Base-by-base conservation (phyloP, 2,888 invertebrate species). In the Biston stratarius region DNA sequence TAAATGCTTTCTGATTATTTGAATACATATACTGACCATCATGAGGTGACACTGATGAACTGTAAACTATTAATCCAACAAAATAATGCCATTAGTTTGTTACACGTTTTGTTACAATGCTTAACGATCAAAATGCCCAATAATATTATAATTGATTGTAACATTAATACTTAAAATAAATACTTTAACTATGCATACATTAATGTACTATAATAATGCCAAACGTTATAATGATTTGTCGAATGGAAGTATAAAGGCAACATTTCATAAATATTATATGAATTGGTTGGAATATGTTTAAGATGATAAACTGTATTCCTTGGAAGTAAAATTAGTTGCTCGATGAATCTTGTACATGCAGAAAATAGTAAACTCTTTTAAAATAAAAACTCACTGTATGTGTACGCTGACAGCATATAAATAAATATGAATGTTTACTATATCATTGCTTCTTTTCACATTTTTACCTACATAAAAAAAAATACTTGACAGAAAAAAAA, bases 1-100 rank as follows among this genome's bases (percentile, higher is more conserved):
- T 91, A 92, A 92, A 92, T 92, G 91, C 92, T 81, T 87, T 87
- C 83, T 79, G 86, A 80, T 85, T 70, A 74, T 61, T 65, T 65
- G 67, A 88, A 8, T 38, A 8, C 38, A 38, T 9, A 38, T 81
- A 91, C 93, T 93, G 93, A 90, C 92, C 93, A 84, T 81, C 73
- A 84, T 88, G 92, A 92, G 92, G 91, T 91, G 88, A 85, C 82
- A 78, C 78, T 77, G 83, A 80, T 84, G 84, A 75, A 70, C 56
- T 60, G 67, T 80, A 84, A 75, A 70, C 56, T 60, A 69, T 80
- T 79, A 81, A 77, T 78, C 77, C 34, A 57, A 59, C 59, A 76
- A 79, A 80, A 86, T 89, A 91, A 90, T 89, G 90, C 91, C 89
- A 86, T 83, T 77, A 76, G 76, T 80, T 74, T 70, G 84, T 84